phyloP scores from a whole-genome alignment of 1,140 invertebrate species.

The Papilio aristodemus region DNA sequence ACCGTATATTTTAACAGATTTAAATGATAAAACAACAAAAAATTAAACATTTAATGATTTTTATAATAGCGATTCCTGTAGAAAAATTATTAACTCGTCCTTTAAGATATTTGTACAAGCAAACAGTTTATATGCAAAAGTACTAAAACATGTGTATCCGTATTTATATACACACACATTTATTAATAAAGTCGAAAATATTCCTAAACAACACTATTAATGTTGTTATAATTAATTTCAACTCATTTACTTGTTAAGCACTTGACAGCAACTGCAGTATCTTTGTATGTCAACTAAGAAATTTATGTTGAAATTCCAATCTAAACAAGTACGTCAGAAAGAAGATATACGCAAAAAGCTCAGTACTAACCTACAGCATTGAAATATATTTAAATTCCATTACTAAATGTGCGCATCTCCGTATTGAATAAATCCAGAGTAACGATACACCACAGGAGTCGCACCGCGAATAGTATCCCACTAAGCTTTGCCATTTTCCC shows the following conservation, averaged over 20 bases:
- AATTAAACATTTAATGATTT: too few relatives aligned
- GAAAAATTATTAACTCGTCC: not conserved
- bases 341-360: not conserved
- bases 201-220: too few relatives aligned
- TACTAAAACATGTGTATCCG: too few relatives aligned
- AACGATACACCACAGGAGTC: conserved; percentile 16
- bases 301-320: not conserved
- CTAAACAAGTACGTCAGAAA: not conserved
- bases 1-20: not conserved
- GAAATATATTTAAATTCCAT: conserved; percentile 35
- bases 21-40: too few relatives aligned
- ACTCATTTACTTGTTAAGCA: too few relatives aligned
- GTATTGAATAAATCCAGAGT: conserved; percentile 27
- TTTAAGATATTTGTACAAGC: not conserved
- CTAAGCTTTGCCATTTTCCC: conserved; percentile 22
- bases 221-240: too few relatives aligned
- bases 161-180: too few relatives aligned
- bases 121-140: not conserved
- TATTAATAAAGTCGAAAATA: too few relatives aligned
- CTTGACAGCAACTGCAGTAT: not conserved
- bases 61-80: too few relatives aligned
- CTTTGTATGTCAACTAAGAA: not conserved
- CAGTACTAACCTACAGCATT: not conserved
- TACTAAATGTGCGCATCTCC: conserved; percentile 20
- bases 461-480: conserved; percentile 18